phyloP scores from a whole-genome alignment of 2,888 invertebrate species.

The Drosophila sordidula region DNA sequence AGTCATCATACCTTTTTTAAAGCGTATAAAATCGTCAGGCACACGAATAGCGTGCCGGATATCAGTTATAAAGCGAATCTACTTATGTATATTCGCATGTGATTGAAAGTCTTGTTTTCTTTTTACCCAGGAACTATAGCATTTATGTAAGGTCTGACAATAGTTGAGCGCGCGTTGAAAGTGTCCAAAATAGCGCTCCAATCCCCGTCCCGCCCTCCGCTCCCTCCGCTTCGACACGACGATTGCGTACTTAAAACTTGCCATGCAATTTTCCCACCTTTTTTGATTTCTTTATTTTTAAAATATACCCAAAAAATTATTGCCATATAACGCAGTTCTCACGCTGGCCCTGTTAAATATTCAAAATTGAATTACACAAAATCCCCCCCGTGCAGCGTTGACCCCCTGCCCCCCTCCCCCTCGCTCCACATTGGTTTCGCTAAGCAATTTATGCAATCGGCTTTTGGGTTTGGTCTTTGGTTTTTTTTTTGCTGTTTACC shows the following conservation, averaged over 20 bases:
- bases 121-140: constrained; percentile 33
- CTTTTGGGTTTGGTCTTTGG: constrained; percentile 25
- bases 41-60: constrained; percentile 57
- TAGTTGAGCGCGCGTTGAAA: constrained; percentile 14
- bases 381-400: background rate
- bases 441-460: constrained; percentile 70
- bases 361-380: constrained; percentile 70
- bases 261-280: constrained; percentile 48
- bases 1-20: background rate
- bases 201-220: background rate
- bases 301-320: constrained; percentile 32
- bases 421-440: constrained; percentile 8
- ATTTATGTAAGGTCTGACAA: constrained; percentile 39
- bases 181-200: constrained; percentile 15
- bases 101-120: constrained; percentile 34
- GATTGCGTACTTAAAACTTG: constrained; percentile 8
- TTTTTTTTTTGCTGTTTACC: constrained; percentile 16
- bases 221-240: background rate
- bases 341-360: constrained; percentile 65
- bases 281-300: background rate
- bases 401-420: background rate
- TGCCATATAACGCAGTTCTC: constrained; percentile 55
- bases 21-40: constrained; percentile 12
- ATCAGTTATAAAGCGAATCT: constrained; percentile 26
- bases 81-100: constrained; percentile 35